Conservation (phyloP, 2,888 invertebrate genomes). For the Drepanosiphum platanoidis region DNA sequence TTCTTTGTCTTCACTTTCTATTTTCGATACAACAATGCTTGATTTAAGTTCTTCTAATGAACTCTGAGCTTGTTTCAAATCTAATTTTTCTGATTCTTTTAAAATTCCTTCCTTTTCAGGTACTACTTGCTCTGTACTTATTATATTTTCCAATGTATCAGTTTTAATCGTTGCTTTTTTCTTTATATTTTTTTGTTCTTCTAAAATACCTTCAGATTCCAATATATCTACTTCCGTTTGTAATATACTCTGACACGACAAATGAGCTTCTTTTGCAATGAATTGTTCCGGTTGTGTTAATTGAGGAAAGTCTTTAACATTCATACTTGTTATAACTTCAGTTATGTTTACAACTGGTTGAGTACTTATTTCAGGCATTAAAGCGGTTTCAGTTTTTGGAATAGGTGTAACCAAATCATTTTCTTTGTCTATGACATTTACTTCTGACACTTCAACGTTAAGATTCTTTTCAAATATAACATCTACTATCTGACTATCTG, state of each 20-base stretch:
- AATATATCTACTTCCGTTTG: constrained; percentile 66
- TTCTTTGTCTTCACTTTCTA: constrained; percentile 72
- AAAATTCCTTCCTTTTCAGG: constrained; percentile 67
- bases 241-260: constrained; percentile 67
- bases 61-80: constrained; percentile 68
- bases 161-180: constrained; percentile 65
- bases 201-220: constrained; percentile 65
- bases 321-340: constrained; percentile 64
- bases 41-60: constrained; percentile 67
- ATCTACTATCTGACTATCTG: constrained; percentile 64
- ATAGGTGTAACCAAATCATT: constrained; percentile 15
- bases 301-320: constrained; percentile 66
- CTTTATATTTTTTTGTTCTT: constrained; percentile 63
- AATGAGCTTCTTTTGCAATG: constrained; percentile 64
- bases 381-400: constrained; percentile 8
- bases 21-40: constrained; percentile 67
- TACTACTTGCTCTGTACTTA: constrained; percentile 70
- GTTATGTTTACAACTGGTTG: constrained; percentile 65
- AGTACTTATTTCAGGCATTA: constrained; percentile 64
- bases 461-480: constrained; percentile 65
- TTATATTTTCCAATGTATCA: constrained; percentile 70
- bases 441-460: constrained; percentile 63
- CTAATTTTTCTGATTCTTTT: constrained; percentile 67
- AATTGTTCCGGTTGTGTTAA: constrained; percentile 66
- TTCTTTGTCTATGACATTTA: constrained; percentile 44